Conservation (phyloP, 2,888 invertebrate species). For the Archips xylosteana region DNA sequence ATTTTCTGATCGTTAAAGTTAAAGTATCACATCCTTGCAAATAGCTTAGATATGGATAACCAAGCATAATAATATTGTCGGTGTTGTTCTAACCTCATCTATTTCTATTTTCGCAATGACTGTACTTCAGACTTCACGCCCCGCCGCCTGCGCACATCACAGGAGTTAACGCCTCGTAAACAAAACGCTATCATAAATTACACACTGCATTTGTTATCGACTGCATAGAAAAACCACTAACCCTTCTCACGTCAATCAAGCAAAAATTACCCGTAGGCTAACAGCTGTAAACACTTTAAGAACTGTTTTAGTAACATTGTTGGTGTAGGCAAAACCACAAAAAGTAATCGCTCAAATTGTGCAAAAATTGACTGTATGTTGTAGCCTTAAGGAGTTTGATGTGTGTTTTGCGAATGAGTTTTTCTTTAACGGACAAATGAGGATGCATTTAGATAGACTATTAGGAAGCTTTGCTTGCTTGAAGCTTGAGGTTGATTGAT, state of each 20-base stretch:
- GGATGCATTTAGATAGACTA: conserved; percentile 31
- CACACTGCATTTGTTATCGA: conserved; percentile 54
- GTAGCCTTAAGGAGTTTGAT: neutral
- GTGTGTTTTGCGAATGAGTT: neutral
- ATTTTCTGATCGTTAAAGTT: too few relatives aligned
- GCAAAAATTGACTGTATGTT: neutral
- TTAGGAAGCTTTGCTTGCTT: conserved; percentile 23
- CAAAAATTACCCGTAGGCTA: neutral
- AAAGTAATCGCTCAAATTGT: neutral
- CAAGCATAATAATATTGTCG: neutral
- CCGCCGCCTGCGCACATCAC: conserved; percentile 47
- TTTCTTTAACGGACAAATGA: conserved; percentile 23
- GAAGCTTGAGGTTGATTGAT: conserved; percentile 34
- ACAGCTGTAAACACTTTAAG: neutral
- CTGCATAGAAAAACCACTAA: conserved; percentile 24
- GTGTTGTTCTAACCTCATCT: conserved; percentile 3
- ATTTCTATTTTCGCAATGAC: conserved; percentile 35
- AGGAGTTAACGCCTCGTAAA: conserved; percentile 58
- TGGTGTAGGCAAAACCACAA: neutral
- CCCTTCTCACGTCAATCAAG: neutral
- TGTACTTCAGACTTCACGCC: conserved; percentile 48
- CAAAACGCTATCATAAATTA: conserved; percentile 59
- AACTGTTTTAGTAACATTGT: neutral
- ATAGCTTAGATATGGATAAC: too few relatives aligned
- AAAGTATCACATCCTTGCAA: too few relatives aligned